phyloP scores from a whole-genome alignment of 2,888 invertebrate species.

The Sinelater perroti region DNA sequence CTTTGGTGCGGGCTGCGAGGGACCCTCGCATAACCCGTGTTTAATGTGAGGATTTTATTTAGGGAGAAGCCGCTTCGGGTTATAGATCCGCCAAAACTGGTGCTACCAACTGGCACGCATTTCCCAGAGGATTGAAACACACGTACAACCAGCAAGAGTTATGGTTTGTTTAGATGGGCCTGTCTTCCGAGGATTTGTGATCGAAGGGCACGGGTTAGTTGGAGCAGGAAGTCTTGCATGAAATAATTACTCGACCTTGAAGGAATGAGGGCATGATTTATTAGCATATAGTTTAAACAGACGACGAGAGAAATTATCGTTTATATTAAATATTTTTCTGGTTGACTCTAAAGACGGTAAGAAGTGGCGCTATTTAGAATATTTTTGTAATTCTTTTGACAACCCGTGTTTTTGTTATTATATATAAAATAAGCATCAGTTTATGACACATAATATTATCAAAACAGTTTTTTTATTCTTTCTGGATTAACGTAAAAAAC shows the following conservation, averaged over 20 bases:
- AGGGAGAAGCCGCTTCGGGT: slow-evolving; percentile 27
- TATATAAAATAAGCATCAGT: too few relatives aligned
- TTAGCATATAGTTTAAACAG: too few relatives aligned
- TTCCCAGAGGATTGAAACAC: slow-evolving; percentile 44
- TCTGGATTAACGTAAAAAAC: too few relatives aligned
- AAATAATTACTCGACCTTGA: too few relatives aligned
- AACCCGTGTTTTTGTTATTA: too few relatives aligned
- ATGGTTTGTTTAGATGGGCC: slow-evolving; percentile 54
- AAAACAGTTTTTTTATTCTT: too few relatives aligned
- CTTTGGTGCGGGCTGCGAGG: slow-evolving; percentile 8
- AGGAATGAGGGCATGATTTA: too few relatives aligned
- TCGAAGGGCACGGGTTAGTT: slow-evolving; percentile 47
- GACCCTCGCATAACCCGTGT: slow-evolving; percentile 25
- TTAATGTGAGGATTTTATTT: slow-evolving; percentile 33
- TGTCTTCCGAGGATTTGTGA: slow-evolving; percentile 53
- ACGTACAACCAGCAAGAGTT: slow-evolving; percentile 47
- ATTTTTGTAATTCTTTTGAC: too few relatives aligned
- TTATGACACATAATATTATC: too few relatives aligned
- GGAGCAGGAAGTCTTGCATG: slow-evolving; percentile 51
- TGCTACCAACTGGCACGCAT: slow-evolving; percentile 42
- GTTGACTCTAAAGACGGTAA: too few relatives aligned
- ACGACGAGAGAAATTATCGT: too few relatives aligned
- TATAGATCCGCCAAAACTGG: slow-evolving; percentile 34
- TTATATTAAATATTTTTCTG: slow-evolving; percentile 17
- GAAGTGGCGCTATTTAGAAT: too few relatives aligned